Conservation (phyloP, 64 coral and sea anemone species). For the Stylophora pistillata region DNA sequence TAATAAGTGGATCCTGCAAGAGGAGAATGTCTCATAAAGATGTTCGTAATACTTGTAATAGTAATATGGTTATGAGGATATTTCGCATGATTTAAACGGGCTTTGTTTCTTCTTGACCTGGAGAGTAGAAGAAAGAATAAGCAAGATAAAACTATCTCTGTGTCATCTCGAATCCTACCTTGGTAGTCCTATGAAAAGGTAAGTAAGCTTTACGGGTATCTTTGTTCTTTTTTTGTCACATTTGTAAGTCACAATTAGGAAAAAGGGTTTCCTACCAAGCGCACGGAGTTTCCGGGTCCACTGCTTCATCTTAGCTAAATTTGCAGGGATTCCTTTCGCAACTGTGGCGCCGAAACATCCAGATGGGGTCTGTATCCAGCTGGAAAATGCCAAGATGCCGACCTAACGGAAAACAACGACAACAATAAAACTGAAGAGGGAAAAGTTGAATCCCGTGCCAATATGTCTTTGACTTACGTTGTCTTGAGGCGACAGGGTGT, state of each 20-base stretch:
- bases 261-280: background rate
- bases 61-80: no score
- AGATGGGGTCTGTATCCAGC: background rate
- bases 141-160: no score
- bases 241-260: background rate
- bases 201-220: no score
- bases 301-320: constrained; percentile 26
- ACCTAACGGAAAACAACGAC: background rate
- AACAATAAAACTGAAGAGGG: background rate
- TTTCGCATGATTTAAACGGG: no score
- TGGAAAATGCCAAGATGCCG: constrained; percentile 35
- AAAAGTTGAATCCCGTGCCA: background rate
- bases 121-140: no score
- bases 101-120: no score
- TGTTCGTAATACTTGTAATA: no score
- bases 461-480: constrained; percentile 42
- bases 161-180: no score
- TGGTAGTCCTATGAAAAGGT: no score
- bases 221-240: no score
- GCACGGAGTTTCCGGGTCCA: constrained; percentile 2
- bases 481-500: constrained; percentile 49
- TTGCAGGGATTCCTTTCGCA: constrained; percentile 41
- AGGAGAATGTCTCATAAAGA: no score
- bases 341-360: constrained; percentile 50
- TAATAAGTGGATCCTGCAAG: background rate